These are phyloP conservation scores for Lampris incognitus DNA, from an alignment of 2,113 vertebrate species.

Conservation along the genomic window DNA sequence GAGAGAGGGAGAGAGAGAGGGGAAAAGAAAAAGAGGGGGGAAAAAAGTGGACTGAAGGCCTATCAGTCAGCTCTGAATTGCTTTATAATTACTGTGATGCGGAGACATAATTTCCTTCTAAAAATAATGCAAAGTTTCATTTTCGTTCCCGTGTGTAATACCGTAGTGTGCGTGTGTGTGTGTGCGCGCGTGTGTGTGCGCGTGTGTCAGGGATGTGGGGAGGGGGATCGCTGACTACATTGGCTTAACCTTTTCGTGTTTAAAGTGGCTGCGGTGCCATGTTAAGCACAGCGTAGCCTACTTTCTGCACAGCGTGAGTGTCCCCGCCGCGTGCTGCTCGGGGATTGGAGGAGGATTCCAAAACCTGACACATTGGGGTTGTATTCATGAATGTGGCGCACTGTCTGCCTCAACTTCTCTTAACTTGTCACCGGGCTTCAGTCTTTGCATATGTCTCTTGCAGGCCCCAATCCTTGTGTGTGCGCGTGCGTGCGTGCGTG, in stretches of 20 bases:
- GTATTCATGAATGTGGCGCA: conserved; percentile 61
- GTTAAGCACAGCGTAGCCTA: conserved; percentile 71
- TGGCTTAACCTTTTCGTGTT: conserved; percentile 66
- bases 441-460: conserved; percentile 54
- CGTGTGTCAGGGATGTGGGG: not conserved
- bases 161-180: conserved; percentile 1
- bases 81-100: conserved; percentile 80
- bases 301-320: conserved; percentile 70
- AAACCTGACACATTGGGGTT: conserved; percentile 76
- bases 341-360: conserved; percentile 58
- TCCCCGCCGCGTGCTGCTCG: conserved; percentile 44
- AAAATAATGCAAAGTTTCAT: conserved; percentile 77
- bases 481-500: not conserved
- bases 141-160: conserved; percentile 40
- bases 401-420: conserved; percentile 38
- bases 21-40: not conserved
- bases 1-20: no score
- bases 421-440: conserved; percentile 36
- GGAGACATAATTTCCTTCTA: conserved; percentile 66
- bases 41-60: conserved; percentile 62
- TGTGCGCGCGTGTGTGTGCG: not conserved
- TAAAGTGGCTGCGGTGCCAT: conserved; percentile 55
- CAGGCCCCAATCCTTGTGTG: conserved; percentile 33
- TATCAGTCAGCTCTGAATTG: conserved; percentile 74
- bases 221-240: conserved; percentile 29